Percentiles rank a stretch among this genome's conserved stretches.
Evolutionary conservation across 2,888 invertebrate species (phyloP).

Genomic region (Sepioteuthis lessoniana): DNA sequence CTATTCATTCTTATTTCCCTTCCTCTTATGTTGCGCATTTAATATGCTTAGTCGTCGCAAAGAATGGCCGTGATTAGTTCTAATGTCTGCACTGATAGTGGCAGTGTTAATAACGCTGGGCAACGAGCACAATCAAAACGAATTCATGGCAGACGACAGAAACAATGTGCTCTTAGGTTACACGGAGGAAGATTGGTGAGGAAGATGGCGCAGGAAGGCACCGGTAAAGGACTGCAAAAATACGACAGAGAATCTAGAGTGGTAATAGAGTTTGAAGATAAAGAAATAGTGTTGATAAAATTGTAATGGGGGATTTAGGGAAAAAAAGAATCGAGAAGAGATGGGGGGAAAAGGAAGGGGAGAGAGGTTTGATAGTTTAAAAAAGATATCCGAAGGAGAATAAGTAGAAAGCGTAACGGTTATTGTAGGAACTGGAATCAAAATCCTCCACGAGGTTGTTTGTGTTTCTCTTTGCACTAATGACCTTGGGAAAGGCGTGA

Average conservation of each 20-base stretch:
- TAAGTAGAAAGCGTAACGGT: too few species aligned
- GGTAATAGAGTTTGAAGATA: not conserved
- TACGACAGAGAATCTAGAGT: not conserved
- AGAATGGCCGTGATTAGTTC: conserved; percentile 33
- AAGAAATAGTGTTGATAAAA: not conserved
- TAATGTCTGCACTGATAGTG: not conserved
- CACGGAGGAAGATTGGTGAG: too few species aligned
- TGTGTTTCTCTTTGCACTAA: too few species aligned
- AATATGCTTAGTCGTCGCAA: conserved; percentile 10
- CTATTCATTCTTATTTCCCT: conserved; percentile 1
- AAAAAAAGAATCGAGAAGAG: too few species aligned
- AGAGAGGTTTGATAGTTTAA: too few species aligned
- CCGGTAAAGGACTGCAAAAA: not conserved
- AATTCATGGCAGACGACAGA: conserved; percentile 7
- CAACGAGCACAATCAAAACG: conserved; percentile 7
- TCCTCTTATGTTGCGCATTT: not conserved
- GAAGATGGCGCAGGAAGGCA: not conserved
- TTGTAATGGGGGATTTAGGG: too few species aligned
- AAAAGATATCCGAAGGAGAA: too few species aligned
- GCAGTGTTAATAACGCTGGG: not conserved
- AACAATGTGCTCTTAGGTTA: not conserved
- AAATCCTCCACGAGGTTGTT: too few species aligned
- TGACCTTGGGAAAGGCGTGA: too few species aligned
- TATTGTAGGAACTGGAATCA: too few species aligned
- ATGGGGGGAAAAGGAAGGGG: too few species aligned